phyloP scores from a whole-genome alignment of 2,888 invertebrate species.

The Troides oblongomaculatus region DNA sequence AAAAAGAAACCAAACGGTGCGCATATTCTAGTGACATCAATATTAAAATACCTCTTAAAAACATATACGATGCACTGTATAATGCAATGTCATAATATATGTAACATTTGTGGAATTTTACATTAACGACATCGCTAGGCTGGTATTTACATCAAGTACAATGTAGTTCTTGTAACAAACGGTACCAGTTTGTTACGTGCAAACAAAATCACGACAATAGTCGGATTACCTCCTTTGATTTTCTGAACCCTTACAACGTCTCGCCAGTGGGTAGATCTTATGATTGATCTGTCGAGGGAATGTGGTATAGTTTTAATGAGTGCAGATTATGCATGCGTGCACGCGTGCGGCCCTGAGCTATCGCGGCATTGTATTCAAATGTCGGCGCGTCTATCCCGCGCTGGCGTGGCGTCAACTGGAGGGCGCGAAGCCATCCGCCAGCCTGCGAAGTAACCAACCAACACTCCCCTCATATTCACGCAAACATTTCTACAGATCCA shows the following conservation, averaged over 20 bases:
- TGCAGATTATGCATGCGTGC: constrained; percentile 70
- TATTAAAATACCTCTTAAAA: too few species aligned
- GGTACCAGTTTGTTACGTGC: too few species aligned
- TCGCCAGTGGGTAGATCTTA: constrained; percentile 3
- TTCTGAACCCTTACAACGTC: not conserved
- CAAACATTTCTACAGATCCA: constrained; percentile 1
- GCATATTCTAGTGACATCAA: not conserved
- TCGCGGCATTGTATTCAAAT: constrained; percentile 78
- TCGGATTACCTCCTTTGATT: not conserved
- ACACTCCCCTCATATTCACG: constrained; percentile 13
- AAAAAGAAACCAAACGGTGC: not conserved
- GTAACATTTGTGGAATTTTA: too few species aligned
- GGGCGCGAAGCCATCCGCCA: constrained; percentile 20
- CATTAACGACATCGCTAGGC: too few species aligned
- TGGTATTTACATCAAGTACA: too few species aligned
- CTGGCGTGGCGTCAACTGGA: constrained; percentile 30
- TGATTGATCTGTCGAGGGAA: constrained; percentile 53
- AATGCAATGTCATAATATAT: too few species aligned
- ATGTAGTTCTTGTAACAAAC: too few species aligned
- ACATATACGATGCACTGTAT: too few species aligned
- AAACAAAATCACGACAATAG: not conserved
- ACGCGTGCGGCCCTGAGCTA: constrained; percentile 70
- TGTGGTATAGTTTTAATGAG: constrained; percentile 67
- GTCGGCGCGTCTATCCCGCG: constrained; percentile 49
- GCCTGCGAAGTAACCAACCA: not conserved